Evolutionary conservation across 2,888 invertebrate genomes (phyloP).

Genomic region (Electrophaes corylata): DNA sequence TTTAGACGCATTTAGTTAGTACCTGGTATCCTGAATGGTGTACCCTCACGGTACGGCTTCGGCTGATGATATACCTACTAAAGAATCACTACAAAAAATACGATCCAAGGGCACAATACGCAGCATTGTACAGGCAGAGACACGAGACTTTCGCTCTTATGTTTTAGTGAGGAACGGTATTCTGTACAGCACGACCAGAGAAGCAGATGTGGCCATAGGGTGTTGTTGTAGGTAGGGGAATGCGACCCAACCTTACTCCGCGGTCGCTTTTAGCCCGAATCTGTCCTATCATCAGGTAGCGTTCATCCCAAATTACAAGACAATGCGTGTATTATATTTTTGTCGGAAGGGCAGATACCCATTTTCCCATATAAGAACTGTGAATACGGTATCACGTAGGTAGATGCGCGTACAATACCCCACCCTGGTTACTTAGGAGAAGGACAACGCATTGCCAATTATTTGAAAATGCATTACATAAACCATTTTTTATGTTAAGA

Average conservation of each 20-base stretch:
- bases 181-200: constrained; percentile 5
- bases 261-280: background rate
- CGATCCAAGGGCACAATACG: background rate
- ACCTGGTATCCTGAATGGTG: background rate
- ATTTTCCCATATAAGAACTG: background rate
- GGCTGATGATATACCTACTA: background rate
- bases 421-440: constrained; percentile 21
- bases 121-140: constrained; percentile 1
- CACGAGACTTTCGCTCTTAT: constrained; percentile 24
- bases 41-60: background rate
- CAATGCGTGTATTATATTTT: constrained; percentile 71
- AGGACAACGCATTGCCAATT: constrained; percentile 15
- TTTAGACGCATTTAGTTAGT: background rate
- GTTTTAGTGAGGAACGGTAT: constrained; percentile 7
- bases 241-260: background rate
- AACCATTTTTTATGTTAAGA: constrained; percentile 16
- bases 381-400: constrained; percentile 12
- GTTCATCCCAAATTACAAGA: constrained; percentile 14
- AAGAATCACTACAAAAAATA: constrained; percentile 14
- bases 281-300: constrained; percentile 20
- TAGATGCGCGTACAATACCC: constrained; percentile 14
- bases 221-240: background rate
- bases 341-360: constrained; percentile 7
- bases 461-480: constrained; percentile 10
- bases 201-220: constrained; percentile 9